A percentile compares a stretch with the other conserved stretches of the same genome.
Evolutionary conservation across 2,113 vertebrate genomes (phyloP).

Genomic region (Narcine bancroftii): DNA sequence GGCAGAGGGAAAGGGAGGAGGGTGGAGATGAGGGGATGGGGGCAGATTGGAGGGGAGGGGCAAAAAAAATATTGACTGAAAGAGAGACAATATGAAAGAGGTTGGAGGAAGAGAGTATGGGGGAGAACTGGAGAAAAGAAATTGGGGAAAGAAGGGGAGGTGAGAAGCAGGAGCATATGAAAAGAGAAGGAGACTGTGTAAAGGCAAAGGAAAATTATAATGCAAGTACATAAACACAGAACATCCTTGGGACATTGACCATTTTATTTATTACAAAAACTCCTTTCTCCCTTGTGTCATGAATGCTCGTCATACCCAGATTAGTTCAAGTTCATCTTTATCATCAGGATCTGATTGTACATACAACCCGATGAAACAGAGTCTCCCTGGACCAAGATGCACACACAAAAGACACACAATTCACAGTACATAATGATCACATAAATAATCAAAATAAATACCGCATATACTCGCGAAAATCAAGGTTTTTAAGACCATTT

Average conservation of each 20-base stretch:
- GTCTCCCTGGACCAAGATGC: too few relatives aligned
- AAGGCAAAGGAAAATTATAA: background rate
- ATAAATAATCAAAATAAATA: too few relatives aligned
- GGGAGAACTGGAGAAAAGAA: background rate
- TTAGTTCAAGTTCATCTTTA: background rate
- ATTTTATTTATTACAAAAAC: background rate
- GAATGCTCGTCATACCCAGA: background rate
- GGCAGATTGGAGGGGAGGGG: too few relatives aligned
- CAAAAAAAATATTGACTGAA: background rate
- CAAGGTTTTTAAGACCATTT: too few relatives aligned
- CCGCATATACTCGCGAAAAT: too few relatives aligned
- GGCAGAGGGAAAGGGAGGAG: too few relatives aligned
- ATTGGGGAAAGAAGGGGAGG: background rate
- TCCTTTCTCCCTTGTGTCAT: background rate
- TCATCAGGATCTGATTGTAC: too few relatives aligned
- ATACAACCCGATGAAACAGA: too few relatives aligned
- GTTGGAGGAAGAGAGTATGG: background rate
- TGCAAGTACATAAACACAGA: background rate
- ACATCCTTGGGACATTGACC: background rate
- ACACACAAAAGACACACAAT: too few relatives aligned
- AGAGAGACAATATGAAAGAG: background rate
- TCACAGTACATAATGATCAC: too few relatives aligned
- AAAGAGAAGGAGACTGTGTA: too few relatives aligned
- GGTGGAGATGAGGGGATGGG: too few relatives aligned
- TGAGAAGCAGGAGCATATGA: background rate